Conservation (phyloP, 2,888 invertebrate species). For the Dorcus hopei region DNA sequence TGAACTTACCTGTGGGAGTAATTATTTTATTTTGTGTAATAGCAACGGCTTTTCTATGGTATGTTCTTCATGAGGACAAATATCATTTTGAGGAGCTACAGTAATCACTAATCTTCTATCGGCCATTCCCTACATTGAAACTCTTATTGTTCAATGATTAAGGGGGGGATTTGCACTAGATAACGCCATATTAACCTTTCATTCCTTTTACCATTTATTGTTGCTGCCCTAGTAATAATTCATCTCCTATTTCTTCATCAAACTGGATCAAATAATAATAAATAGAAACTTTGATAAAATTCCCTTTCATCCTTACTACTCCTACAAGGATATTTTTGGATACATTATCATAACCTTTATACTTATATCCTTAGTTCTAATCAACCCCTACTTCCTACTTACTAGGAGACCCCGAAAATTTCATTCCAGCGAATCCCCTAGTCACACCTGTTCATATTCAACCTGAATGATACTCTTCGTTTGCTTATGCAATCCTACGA, state of each 20-base stretch:
- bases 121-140: too few relatives aligned
- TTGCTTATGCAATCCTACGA: constrained; percentile 77
- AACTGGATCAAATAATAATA: constrained; percentile 64
- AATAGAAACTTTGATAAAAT: constrained; percentile 67
- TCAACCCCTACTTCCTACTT: constrained; percentile 60
- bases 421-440: constrained; percentile 65
- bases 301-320: constrained; percentile 63
- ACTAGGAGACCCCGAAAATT: constrained; percentile 71
- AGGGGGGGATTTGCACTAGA: constrained; percentile 71
- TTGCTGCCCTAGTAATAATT: constrained; percentile 59
- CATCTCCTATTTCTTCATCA: constrained; percentile 65
- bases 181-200: constrained; percentile 59
- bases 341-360: constrained; percentile 56
- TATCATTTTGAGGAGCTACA: constrained; percentile 71
- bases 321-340: constrained; percentile 59
- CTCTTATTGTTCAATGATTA: too few relatives aligned
- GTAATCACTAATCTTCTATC: too few relatives aligned
- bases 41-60: constrained; percentile 73
- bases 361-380: constrained; percentile 55
- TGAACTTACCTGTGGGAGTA: constrained; percentile 63
- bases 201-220: constrained; percentile 72
- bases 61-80: constrained; percentile 77
- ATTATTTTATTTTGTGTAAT: constrained; percentile 66
- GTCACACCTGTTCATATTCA: constrained; percentile 72
- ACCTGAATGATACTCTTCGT: constrained; percentile 83